These are phyloP conservation scores for Drosophila falleni DNA, from an alignment of 2,888 invertebrate species.

Conservation along the genomic window DNA sequence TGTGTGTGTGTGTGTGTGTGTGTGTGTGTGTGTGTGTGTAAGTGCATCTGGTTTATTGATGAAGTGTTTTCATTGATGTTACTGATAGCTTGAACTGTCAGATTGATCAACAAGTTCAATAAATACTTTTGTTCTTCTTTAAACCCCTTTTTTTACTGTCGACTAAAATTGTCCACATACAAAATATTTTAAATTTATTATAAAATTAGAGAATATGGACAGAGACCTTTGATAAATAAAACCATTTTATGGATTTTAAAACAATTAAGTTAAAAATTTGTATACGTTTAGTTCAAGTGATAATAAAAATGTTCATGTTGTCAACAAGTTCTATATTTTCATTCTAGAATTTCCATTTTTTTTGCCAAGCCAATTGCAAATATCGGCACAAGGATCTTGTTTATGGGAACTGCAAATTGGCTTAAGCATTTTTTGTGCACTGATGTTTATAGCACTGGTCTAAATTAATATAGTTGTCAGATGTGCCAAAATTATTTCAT, in stretches of 20 bases:
- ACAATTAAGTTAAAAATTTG: no score
- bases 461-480: no score
- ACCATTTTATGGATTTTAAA: not conserved
- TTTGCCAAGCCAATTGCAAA: no score
- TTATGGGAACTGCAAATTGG: no score
- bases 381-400: no score
- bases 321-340: no score
- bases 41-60: conserved; percentile 41
- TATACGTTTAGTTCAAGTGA: no score
- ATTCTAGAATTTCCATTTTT: no score
- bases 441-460: no score
- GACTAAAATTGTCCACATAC: not conserved
- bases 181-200: not conserved
- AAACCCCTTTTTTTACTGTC: not conserved
- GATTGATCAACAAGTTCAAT: conserved; percentile 38
- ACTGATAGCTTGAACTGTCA: conserved; percentile 10
- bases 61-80: conserved; percentile 7
- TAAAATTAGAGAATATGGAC: not conserved
- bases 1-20: conserved; percentile 3
- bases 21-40: not conserved
- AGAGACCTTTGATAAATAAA: not conserved
- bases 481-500: no score
- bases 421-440: no score
- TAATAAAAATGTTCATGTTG: no score
- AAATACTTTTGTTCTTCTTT: not conserved